These are phyloP conservation scores for Netelia fuscicornis DNA, from an alignment of 2,888 invertebrate species.

Conservation along the genomic window DNA sequence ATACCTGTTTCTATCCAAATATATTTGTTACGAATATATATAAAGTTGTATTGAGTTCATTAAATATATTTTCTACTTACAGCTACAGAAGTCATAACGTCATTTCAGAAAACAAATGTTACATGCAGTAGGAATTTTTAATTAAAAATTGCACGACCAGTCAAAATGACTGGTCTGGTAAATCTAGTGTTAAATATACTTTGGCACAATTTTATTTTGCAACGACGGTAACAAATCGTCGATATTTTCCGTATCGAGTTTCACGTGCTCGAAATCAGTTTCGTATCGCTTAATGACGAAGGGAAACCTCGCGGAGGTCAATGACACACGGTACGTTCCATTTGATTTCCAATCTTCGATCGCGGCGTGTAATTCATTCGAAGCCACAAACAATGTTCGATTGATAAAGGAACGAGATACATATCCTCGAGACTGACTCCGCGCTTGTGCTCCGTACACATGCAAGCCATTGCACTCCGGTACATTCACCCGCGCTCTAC, in stretches of 20 bases:
- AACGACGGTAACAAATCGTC: background rate
- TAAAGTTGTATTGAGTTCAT: too few relatives aligned
- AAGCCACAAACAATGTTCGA: conserved; percentile 18
- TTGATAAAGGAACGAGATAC: conserved; percentile 57
- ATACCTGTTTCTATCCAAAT: too few relatives aligned
- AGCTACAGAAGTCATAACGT: too few relatives aligned
- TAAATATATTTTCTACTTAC: too few relatives aligned
- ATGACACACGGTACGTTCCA: conserved; percentile 11
- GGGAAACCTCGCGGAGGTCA: conserved; percentile 27
- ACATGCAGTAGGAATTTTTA: too few relatives aligned
- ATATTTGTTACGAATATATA: too few relatives aligned
- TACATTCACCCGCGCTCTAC: conserved; percentile 55
- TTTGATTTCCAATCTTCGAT: conserved; percentile 22
- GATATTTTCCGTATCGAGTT: conserved; percentile 31
- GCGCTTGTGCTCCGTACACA: conserved; percentile 4
- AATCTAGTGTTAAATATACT: background rate
- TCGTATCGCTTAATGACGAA: conserved; percentile 4
- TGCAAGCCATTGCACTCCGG: conserved; percentile 35
- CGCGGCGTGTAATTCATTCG: background rate
- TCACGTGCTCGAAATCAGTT: background rate
- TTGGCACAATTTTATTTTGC: background rate
- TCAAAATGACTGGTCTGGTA: too few relatives aligned
- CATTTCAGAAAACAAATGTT: too few relatives aligned
- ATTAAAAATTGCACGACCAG: too few relatives aligned
- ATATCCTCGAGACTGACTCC: background rate